Evolutionary conservation across 2,797 vertebrate species (phyloP).

Genomic region (Balearica regulorum): DNA sequence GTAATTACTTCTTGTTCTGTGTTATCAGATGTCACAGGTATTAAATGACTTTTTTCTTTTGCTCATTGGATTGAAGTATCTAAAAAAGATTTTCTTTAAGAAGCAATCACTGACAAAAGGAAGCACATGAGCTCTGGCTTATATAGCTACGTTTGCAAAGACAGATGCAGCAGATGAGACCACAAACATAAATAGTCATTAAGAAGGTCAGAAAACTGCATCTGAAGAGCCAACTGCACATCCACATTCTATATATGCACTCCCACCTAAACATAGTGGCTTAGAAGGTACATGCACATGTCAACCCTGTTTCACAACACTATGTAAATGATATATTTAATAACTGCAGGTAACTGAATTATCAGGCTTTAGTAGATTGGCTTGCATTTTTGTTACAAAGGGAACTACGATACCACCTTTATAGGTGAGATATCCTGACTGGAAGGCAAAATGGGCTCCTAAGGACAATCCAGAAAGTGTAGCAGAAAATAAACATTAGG

Average conservation of each 20-base stretch:
- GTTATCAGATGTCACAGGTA: conserved; percentile 61
- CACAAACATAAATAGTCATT: neutral
- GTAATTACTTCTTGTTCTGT: conserved; percentile 67
- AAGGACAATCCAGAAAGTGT: neutral
- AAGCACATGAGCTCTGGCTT: neutral
- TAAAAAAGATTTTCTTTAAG: conserved; percentile 25
- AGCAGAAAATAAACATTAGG: conserved; percentile 56
- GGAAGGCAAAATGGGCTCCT: conserved; percentile 8
- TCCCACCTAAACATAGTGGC: neutral
- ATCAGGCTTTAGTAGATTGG: neutral
- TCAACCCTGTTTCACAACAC: neutral
- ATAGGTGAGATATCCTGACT: neutral
- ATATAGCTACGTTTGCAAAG: neutral
- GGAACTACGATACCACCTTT: neutral
- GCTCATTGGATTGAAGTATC: conserved; percentile 13
- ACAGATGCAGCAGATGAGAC: neutral
- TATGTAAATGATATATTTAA: neutral
- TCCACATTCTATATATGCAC: neutral
- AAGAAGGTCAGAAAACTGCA: conserved; percentile 8
- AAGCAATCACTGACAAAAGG: conserved; percentile 1
- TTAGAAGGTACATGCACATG: neutral
- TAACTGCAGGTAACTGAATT: neutral
- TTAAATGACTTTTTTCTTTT: conserved; percentile 18
- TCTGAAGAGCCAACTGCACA: neutral
- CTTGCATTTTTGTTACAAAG: neutral